Evolutionary conservation across 1,140 invertebrate genomes (phyloP), one percentile per base, ranked within the genome.

Genomic region (Metopolophium dirhodum): DNA sequence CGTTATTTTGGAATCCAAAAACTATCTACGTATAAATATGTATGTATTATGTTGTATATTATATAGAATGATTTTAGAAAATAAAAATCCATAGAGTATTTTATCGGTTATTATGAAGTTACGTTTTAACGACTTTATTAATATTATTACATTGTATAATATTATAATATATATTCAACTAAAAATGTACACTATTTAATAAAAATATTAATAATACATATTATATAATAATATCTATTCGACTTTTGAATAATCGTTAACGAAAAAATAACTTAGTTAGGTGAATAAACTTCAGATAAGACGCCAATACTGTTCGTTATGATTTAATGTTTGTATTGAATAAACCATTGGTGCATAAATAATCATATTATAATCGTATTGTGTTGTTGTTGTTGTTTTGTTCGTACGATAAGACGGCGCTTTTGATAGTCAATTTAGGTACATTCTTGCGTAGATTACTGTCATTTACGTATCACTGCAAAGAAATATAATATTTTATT

Each of bases 81-180:
- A 49, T n/a, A 41, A 86, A 45, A 87, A 26, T 11, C 18, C 47
- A 88, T 88, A 51, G 47, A 88, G 7, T 88, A 49, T 35, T 35
- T 22, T 88, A 88, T 49, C 47, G 86, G 86, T 88, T 88, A 88
- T n/a, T 88, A 35, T 88, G 51, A 49, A 88, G n/a, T 88, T 88
- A 8, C 20, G 2, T 35, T n/a, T n/a, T 49, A 6, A 22, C 14
- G 47, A 88, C 30, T 77, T 68, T 88, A 88, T 49, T 49, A 22
- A n/a, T 87, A 87, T 47, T 54, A 89, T 54, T 51, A 30, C 3
- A 57, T 57, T 89, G 88, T 89, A 89, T 89, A 35, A 88, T 85
- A 85, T 85, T 85, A 85, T 86, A 26, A 45, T 22, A 51, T 88
- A 54, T 54, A 88, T 89, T 18, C 20, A 41, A 41, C 4, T 37